Evolutionary conservation across 1,140 invertebrate species (phyloP).

Genomic region (Laodelphax striatellus): DNA sequence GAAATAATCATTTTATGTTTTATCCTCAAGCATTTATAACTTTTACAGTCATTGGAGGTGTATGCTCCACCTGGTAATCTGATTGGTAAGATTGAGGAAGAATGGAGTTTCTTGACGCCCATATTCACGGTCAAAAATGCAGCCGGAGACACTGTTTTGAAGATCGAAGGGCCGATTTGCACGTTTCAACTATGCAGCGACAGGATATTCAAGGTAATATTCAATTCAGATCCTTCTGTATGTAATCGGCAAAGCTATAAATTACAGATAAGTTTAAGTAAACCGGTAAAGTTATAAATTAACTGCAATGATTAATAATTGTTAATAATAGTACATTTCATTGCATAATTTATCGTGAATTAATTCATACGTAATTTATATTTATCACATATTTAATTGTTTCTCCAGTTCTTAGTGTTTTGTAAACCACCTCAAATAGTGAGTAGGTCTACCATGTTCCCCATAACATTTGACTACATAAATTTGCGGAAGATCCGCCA

Average conservation of each 20-base stretch:
- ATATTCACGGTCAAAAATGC: constrained; percentile 66
- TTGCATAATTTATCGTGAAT: not conserved
- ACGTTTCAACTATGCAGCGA: constrained; percentile 69
- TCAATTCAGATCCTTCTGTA: not conserved
- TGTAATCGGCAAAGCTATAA: not conserved
- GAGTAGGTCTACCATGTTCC: too few relatives aligned
- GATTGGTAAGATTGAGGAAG: constrained; percentile 68
- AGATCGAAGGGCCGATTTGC: constrained; percentile 74
- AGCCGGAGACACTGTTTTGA: constrained; percentile 59
- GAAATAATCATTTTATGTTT: too few relatives aligned
- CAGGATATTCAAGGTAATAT: constrained; percentile 49
- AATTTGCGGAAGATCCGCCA: too few relatives aligned
- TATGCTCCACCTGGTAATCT: constrained; percentile 55
- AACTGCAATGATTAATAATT: not conserved
- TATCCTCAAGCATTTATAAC: too few relatives aligned
- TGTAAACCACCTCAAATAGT: too few relatives aligned
- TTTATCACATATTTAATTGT: too few relatives aligned
- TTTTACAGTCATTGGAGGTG: constrained; percentile 38
- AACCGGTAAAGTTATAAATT: not conserved
- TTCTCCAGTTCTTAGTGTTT: too few relatives aligned
- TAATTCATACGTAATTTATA: too few relatives aligned
- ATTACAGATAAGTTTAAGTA: too few relatives aligned
- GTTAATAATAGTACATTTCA: not conserved
- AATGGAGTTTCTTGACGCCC: constrained; percentile 71
- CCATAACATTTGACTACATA: too few relatives aligned